Conservation (phyloP, 2,888 invertebrate species). For the Troilus luridus region DNA sequence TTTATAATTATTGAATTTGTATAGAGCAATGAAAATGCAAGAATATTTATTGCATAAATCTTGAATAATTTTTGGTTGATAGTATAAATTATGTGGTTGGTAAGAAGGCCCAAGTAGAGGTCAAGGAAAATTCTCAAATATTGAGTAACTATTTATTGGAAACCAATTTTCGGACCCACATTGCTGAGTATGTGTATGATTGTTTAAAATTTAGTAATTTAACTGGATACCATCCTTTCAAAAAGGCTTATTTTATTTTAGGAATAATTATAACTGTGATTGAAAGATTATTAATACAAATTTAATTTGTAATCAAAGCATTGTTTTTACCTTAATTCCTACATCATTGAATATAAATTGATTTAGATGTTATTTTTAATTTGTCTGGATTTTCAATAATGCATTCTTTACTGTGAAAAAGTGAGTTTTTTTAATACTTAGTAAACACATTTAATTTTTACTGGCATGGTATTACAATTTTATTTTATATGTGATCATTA, state of each 20-base stretch:
- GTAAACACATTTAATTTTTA: slow-evolving; percentile 12
- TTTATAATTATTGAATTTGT: not conserved
- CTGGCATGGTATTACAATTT: not conserved
- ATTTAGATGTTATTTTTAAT: not conserved
- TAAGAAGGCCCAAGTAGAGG: no score
- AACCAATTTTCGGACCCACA: no score
- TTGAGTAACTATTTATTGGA: no score
- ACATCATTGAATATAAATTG: not conserved
- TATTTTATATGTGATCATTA: slow-evolving; percentile 26
- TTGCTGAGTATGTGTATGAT: not conserved
- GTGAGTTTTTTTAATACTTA: slow-evolving; percentile 17
- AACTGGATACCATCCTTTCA: not conserved
- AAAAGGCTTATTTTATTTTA: not conserved
- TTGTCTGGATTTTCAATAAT: slow-evolving; percentile 34
- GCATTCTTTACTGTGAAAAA: slow-evolving; percentile 38
- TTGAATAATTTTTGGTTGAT: no score
- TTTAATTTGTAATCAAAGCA: not conserved
- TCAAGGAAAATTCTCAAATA: no score
- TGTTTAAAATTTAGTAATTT: not conserved
- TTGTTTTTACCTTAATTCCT: not conserved
- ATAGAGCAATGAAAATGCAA: not conserved
- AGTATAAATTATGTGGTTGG: no score
- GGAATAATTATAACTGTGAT: not conserved
- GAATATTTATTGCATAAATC: not conserved
- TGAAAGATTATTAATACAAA: not conserved